Base-by-base conservation (phyloP, 2,888 invertebrate species). In the Tridacna gigas region DNA sequence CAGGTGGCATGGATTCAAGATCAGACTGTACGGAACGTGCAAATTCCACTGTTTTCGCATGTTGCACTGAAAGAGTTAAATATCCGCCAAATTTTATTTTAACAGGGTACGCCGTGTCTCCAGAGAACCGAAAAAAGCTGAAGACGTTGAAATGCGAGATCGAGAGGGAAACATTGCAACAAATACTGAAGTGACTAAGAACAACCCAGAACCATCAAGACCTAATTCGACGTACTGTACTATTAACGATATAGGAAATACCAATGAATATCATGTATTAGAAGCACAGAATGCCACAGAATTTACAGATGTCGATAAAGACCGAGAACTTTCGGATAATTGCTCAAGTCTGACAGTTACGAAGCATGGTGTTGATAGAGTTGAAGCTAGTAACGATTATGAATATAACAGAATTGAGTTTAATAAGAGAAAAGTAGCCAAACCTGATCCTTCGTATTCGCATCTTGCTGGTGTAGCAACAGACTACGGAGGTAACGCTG, bases 391-490 rank as follows among this genome's bases (percentile, higher is more conserved):
- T 13, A 13, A 22, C 22, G 25, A 63, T 63, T 18, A 2, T 1
- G 71, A 71, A 47, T 71, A 71, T 26, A 71, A 71, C n/a, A 48
- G 51, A 51, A 51, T 71, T 12, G 51, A 51, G 12, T 71, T 51
- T 18, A 71, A 71, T 22, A 48, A 71, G 22, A 20, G 47, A 25
- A 20, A 12, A 15, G 51, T 15, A 7, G 22, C 22, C 13, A 51
- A 13, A 7, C n/a, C 1, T 25, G 71, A 71, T 26, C 71, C 48
- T 25, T 71, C 71, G 18, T 71, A 71, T 71, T 48, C 48, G 11
- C 71, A 51, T 51, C n/a, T 71, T 3, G 26, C n/a, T 7, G 71
- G 18, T 25, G 25, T 12, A 51, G 48, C 9, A 20, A 51, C 71
- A 13, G 71, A 71, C n/a, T 71, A 71, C 13, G 51, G 51, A 13